Conservation (phyloP, 2,797 vertebrate genomes). For the Erithacus rubecula region DNA sequence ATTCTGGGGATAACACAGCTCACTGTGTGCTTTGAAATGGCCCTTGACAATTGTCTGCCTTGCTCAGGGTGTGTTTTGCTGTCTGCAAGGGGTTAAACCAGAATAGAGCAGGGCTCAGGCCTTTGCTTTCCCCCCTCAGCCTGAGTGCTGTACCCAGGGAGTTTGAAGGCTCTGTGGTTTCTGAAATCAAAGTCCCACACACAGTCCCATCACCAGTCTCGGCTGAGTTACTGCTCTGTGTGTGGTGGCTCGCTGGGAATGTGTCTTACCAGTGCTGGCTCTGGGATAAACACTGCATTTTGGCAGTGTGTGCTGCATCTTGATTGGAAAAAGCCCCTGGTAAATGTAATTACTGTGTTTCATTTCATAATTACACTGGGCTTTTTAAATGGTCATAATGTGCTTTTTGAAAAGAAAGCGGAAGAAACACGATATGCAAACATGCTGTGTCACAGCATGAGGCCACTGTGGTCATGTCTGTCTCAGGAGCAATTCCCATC, state of each 20-base stretch:
- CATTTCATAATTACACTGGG: background rate
- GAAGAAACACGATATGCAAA: background rate
- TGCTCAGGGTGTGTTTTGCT: background rate
- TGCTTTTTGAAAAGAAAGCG: background rate
- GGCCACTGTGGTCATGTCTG: background rate
- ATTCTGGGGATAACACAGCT: background rate
- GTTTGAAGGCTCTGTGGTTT: background rate
- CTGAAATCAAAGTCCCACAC: background rate
- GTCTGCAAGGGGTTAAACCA: background rate
- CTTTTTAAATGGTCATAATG: background rate
- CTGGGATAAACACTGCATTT: background rate
- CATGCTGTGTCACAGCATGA: background rate
- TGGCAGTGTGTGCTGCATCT: background rate
- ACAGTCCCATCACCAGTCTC: background rate
- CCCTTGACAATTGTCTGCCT: background rate
- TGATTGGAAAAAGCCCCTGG: conserved; percentile 25
- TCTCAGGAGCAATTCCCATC: background rate
- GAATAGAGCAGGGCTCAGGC: background rate
- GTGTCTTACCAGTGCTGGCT: background rate
- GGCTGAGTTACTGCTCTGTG: background rate
- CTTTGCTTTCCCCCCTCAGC: background rate
- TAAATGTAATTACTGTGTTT: conserved; percentile 22
- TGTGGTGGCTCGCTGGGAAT: background rate
- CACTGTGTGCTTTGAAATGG: background rate
- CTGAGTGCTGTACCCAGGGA: background rate